These are phyloP conservation scores for Cercopithecus diana DNA, from an alignment of 2,797 vertebrate species.

Conservation along the genomic window DNA sequence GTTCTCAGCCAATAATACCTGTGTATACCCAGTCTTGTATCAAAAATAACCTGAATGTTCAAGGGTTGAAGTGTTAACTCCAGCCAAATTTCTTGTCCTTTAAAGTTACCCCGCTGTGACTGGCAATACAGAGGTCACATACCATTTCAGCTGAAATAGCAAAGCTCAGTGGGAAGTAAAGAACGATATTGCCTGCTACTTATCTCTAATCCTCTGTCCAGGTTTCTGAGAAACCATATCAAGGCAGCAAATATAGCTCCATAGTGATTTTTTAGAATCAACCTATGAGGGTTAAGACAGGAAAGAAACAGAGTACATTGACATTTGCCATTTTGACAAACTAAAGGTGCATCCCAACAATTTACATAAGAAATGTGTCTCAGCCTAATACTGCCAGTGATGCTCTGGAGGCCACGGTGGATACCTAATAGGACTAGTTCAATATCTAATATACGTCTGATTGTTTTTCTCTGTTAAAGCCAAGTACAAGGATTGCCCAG, in stretches of 20 bases:
- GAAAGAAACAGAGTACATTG: conserved; percentile 37
- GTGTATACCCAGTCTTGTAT: conserved; percentile 29
- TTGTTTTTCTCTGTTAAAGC: conserved; percentile 34
- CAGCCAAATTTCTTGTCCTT: conserved; percentile 70
- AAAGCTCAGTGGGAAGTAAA: conserved; percentile 73
- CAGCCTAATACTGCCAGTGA: not conserved
- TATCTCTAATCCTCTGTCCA: conserved; percentile 68
- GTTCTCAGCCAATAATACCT: conserved; percentile 11
- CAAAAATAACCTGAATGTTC: conserved; percentile 62
- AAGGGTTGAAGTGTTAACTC: conserved; percentile 64
- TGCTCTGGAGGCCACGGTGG: not conserved
- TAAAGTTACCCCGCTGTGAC: conserved; percentile 64
- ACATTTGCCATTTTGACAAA: conserved; percentile 41
- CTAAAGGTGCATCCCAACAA: conserved; percentile 4
- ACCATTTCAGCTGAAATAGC: conserved; percentile 71
- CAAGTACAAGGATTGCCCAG: not conserved
- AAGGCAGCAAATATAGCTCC: conserved; percentile 59
- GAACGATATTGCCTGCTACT: conserved; percentile 71
- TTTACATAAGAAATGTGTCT: not conserved
- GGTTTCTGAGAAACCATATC: conserved; percentile 56
- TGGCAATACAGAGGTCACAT: conserved; percentile 62
- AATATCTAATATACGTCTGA: not conserved
- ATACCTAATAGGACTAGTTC: conserved; percentile 24
- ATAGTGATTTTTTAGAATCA: conserved; percentile 55
- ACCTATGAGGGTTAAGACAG: conserved; percentile 6